Percentiles rank a stretch among this genome's conserved stretches.
Conservation (phyloP, 1,140 invertebrate genomes). For the Pomacea maculata region DNA sequence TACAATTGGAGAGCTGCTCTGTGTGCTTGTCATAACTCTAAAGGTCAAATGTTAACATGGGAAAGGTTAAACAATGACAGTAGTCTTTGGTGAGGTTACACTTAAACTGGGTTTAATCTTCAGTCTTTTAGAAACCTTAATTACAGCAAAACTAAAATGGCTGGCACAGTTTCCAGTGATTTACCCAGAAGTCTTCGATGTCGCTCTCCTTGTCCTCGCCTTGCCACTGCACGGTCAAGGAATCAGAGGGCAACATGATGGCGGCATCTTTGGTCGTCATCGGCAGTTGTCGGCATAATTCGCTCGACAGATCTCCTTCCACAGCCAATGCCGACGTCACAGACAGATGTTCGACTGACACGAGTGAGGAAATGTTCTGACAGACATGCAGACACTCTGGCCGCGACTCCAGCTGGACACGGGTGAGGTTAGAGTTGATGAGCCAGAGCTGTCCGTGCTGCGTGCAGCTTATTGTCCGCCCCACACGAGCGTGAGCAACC, state of each 20-base stretch:
- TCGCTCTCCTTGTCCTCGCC: slow-evolving; percentile 31
- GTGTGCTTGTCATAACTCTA: no score
- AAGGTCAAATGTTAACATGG: no score
- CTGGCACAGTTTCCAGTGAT: not conserved
- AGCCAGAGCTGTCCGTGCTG: slow-evolving; percentile 27
- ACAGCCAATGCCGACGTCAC: not conserved
- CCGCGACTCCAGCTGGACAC: not conserved
- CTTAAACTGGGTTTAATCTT: no score
- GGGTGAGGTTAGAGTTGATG: slow-evolving; percentile 31
- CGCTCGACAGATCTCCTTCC: slow-evolving; percentile 11
- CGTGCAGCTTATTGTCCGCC: slow-evolving; percentile 26
- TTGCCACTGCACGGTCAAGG: slow-evolving; percentile 24
- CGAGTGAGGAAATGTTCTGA: not conserved
- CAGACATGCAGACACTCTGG: slow-evolving; percentile 9
- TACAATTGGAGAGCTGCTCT: no score
- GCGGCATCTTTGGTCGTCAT: slow-evolving; percentile 2
- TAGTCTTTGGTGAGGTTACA: no score
- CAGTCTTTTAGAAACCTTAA: no score
- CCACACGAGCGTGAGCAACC: slow-evolving; percentile 21
- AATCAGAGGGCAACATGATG: slow-evolving; percentile 31
- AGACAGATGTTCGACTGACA: slow-evolving; percentile 1
- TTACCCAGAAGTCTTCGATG: slow-evolving; percentile 22
- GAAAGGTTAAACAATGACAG: no score
- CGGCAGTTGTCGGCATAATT: slow-evolving; percentile 17
- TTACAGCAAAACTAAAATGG: no score